These are phyloP conservation scores for roundworm (Caenorhabditis elegans) DNA, from an alignment of 1,140 invertebrate species.

Conservation along the genomic window WBcel235 BX284605.5:10843001-10843500, in stretches of 20 bases:
- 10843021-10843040: conserved; percentile 11
- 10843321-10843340: conserved; percentile 42
- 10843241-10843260: conserved; percentile 18
- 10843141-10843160: not conserved
- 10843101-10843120: not conserved
- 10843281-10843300: conserved; percentile 39
- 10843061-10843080: conserved; percentile 32
- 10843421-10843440: not conserved
- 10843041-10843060: conserved; percentile 24
- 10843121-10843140: not conserved
- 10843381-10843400: conserved; percentile 28
- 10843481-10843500: not conserved
- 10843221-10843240: conserved; percentile 12
- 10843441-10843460: conserved; percentile 12
- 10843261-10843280: conserved; percentile 40
- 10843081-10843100: conserved; percentile 4
- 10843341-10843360: conserved; percentile 38
- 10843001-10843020: not conserved
- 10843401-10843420: conserved; percentile 4
- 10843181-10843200: not conserved
- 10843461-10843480: conserved; percentile 30
- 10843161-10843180: conserved; percentile 10
- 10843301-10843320: conserved; percentile 41
- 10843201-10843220: conserved; percentile 13
- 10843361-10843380: conserved; percentile 38